phyloP scores from a whole-genome alignment of 2,888 invertebrate species.

The Dicyrtoma fusca region DNA sequence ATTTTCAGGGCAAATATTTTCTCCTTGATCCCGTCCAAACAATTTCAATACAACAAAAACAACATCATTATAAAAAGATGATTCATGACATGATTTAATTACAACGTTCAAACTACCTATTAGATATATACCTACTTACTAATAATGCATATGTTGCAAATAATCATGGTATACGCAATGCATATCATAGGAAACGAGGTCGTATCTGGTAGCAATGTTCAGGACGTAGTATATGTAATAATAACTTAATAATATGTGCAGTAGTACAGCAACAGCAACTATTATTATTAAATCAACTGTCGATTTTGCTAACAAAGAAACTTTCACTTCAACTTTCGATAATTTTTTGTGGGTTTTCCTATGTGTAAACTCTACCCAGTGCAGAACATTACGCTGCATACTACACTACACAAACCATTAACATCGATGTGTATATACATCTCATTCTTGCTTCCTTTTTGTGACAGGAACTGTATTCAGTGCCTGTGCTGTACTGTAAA shows the following conservation, averaged over 20 bases:
- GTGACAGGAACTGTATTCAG: neutral
- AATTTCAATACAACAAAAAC: too few relatives aligned
- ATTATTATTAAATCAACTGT: slow-evolving; percentile 11
- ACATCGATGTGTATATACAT: neutral
- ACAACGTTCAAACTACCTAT: too few relatives aligned
- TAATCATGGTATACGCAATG: too few relatives aligned
- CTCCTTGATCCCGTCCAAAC: neutral
- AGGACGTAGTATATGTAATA: neutral
- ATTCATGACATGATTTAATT: too few relatives aligned
- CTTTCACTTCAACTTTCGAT: slow-evolving; percentile 35
- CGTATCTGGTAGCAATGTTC: too few relatives aligned
- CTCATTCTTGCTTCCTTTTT: neutral
- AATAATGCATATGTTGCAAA: too few relatives aligned
- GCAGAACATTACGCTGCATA: neutral
- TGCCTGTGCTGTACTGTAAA: too few relatives aligned
- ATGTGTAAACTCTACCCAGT: neutral
- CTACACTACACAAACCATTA: neutral
- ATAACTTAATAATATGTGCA: too few relatives aligned
- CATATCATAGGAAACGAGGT: too few relatives aligned
- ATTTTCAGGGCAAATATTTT: slow-evolving; percentile 3
- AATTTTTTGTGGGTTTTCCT: slow-evolving; percentile 28
- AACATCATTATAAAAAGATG: too few relatives aligned
- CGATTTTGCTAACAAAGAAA: slow-evolving; percentile 2
- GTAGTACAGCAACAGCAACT: neutral
- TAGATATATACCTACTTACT: too few relatives aligned